A percentile compares a stretch with the other conserved stretches of the same genome.
Conservation (phyloP, 2,113 vertebrate genomes). For the Maccullochella peelii region DNA sequence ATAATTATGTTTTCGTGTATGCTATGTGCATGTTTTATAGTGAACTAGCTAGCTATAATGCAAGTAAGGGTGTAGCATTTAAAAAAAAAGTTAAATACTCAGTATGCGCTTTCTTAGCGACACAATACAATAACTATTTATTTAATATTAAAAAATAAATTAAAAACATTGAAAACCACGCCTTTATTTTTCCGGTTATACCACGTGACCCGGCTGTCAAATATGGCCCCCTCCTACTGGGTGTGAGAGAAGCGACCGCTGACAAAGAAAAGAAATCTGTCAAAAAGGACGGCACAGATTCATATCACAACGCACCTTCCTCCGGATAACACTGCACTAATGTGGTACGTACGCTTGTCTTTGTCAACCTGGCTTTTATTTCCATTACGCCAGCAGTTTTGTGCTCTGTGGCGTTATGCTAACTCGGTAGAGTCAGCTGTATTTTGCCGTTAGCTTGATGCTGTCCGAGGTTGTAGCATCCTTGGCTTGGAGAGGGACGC, state of each 20-base stretch:
- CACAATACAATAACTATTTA: accelerated
- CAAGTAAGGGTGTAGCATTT: not conserved
- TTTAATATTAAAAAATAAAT: not conserved
- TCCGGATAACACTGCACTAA: slow-evolving; percentile 1
- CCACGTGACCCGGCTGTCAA: slow-evolving; percentile 81
- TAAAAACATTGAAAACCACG: not conserved
- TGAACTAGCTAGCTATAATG: not conserved
- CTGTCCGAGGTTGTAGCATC: slow-evolving; percentile 55
- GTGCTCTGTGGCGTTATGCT: not conserved
- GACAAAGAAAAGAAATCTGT: slow-evolving; percentile 59
- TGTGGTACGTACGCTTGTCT: slow-evolving; percentile 63
- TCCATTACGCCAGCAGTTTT: not conserved
- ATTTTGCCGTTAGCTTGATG: slow-evolving; percentile 54
- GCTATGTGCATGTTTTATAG: not conserved
- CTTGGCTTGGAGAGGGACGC: not conserved
- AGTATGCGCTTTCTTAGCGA: not conserved
- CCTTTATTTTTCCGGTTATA: slow-evolving; percentile 16
- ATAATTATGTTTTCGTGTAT: not conserved
- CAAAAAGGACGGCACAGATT: not conserved
- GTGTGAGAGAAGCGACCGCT: slow-evolving; percentile 65
- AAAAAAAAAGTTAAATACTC: not conserved
- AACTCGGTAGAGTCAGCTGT: slow-evolving; percentile 33
- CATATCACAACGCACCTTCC: not conserved
- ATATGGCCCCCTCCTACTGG: slow-evolving; percentile 77
- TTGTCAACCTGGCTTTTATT: not conserved